Evolutionary conservation across 2,888 invertebrate genomes (phyloP).

Genomic region (Allacma fusca): DNA sequence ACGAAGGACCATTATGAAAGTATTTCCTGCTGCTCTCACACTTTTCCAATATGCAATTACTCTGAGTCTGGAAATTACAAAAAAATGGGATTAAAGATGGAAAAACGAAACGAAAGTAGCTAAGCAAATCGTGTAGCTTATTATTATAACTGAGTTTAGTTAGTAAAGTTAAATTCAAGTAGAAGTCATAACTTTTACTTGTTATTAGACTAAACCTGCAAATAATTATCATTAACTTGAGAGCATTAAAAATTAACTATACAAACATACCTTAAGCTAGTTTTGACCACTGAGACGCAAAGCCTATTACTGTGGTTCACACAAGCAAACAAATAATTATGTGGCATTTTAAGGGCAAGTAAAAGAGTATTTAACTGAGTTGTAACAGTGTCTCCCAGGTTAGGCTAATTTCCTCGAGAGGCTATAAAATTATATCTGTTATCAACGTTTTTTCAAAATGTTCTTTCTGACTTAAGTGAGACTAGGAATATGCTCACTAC

Average conservation of each 20-base stretch:
- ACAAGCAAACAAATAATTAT: not conserved
- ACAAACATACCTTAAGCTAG: too few relatives aligned
- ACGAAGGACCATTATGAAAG: not conserved
- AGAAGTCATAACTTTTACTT: constrained; percentile 1
- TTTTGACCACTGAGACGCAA: not conserved
- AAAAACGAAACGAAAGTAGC: not conserved
- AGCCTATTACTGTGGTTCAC: not conserved
- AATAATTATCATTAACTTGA: not conserved
- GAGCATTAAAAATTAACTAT: not conserved
- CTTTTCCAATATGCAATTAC: not conserved
- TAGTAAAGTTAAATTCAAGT: not conserved
- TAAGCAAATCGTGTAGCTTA: constrained; percentile 21
- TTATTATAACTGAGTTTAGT: constrained; percentile 14
- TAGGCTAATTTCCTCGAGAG: constrained; percentile 15
- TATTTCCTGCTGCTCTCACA: not conserved
- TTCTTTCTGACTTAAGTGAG: not conserved
- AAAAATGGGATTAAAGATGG: not conserved
- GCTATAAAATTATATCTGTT: not conserved
- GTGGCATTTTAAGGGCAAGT: not conserved
- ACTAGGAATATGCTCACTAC: not conserved
- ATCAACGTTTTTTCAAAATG: not conserved
- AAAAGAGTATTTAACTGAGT: not conserved
- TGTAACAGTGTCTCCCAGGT: not conserved
- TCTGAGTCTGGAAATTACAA: not conserved
- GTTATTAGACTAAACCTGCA: not conserved